Conservation (phyloP, 2,797 vertebrate species). For the Sebastes hubbsi region DNA sequence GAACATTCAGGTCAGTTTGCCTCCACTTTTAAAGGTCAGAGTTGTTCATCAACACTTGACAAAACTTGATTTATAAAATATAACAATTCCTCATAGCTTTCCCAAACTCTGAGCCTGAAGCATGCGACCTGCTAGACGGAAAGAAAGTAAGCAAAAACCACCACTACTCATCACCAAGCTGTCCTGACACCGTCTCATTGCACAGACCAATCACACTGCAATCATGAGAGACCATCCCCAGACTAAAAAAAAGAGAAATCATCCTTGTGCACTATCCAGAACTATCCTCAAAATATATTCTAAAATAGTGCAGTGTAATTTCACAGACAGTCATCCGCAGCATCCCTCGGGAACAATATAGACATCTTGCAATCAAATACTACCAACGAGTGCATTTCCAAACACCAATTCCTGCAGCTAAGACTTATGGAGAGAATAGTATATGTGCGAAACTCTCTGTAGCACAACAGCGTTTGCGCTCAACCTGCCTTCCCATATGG, state of each 20-base stretch:
- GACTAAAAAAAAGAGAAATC: slow-evolving; percentile 12
- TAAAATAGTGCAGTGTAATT: slow-evolving; percentile 10
- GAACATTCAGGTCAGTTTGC: slow-evolving; percentile 6
- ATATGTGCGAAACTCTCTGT: slow-evolving; percentile 15
- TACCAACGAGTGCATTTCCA: neutral
- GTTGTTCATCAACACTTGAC: slow-evolving; percentile 1
- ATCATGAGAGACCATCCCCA: neutral
- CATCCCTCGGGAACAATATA: slow-evolving; percentile 11
- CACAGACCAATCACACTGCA: slow-evolving; percentile 31
- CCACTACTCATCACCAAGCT: slow-evolving; percentile 8
- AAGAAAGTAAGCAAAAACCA: neutral
- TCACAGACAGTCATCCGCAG: neutral
- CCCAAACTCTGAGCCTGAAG: neutral
- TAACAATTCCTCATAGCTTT: neutral
- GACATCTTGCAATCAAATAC: neutral
- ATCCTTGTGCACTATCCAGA: slow-evolving; percentile 9
- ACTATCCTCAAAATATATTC: slow-evolving; percentile 13
- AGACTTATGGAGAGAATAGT: neutral
- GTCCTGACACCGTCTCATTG: neutral
- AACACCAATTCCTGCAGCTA: neutral
- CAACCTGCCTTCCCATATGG: slow-evolving; percentile 43
- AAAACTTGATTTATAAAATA: neutral
- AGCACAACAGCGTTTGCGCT: slow-evolving; percentile 19
- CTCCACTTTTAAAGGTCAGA: slow-evolving; percentile 1
- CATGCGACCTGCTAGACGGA: neutral